A percentile compares a stretch with the other conserved stretches of the same genome.
Conservation (phyloP, 2,113 vertebrate genomes). For the Nannospalax galili region DNA sequence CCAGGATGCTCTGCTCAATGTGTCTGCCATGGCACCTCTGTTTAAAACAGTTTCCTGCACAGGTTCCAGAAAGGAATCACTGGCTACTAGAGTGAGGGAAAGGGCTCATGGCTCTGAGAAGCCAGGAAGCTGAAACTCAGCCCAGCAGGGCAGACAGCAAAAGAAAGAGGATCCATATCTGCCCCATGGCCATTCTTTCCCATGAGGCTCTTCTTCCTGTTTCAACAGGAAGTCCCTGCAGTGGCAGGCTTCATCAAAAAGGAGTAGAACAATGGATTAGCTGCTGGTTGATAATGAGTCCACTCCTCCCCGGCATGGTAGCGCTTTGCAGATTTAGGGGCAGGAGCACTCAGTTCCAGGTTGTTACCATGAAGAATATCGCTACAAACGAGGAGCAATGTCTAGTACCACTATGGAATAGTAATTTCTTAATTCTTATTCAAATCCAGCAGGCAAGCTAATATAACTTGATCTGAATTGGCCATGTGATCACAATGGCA, state of each 20-base stretch:
- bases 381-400: conserved; percentile 87
- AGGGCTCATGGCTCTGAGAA: not conserved
- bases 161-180: fast-evolving
- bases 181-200: not conserved
- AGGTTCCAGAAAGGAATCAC: not conserved
- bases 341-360: conserved; percentile 82
- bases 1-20: not conserved
- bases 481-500: conserved; percentile 87
- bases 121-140: not conserved
- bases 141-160: not conserved
- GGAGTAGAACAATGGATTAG: conserved; percentile 79
- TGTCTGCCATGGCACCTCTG: fast-evolving
- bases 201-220: conserved; percentile 35
- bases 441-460: conserved; percentile 86
- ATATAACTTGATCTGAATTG: conserved; percentile 90
- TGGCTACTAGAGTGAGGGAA: not conserved
- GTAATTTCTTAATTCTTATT: conserved; percentile 92
- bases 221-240: not conserved
- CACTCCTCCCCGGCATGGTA: conserved; percentile 74
- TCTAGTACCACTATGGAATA: conserved; percentile 86
- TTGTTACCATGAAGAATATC: conserved; percentile 86
- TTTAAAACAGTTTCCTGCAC: not conserved
- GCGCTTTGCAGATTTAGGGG: conserved; percentile 81
- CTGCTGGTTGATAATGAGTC: not conserved
- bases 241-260: conserved; percentile 40